Percentiles rank a stretch among this genome's conserved stretches.
phyloP scores from a whole-genome alignment of 2,113 vertebrate genomes.

The Python bivittatus region DNA sequence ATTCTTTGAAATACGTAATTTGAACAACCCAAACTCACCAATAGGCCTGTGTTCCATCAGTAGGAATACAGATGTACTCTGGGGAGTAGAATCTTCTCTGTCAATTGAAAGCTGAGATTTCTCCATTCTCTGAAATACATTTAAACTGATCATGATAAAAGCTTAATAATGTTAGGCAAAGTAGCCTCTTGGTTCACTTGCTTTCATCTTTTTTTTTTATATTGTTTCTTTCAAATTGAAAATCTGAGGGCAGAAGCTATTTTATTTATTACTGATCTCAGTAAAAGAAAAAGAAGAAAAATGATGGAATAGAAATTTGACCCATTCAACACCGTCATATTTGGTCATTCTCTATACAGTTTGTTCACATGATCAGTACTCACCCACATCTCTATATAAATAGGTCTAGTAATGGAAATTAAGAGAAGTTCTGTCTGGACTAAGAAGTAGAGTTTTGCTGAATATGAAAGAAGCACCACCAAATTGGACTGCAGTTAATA shows the following conservation, averaged over 20 bases:
- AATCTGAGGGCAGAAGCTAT: neutral
- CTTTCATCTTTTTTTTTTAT: neutral
- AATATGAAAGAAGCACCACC: neutral
- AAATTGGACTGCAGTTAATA: neutral
- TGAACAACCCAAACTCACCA: neutral
- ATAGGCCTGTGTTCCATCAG: neutral
- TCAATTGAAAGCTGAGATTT: neutral
- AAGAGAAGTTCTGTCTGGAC: neutral
- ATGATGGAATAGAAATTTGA: neutral
- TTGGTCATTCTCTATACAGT: neutral
- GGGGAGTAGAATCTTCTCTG: neutral
- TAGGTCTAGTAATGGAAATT: neutral
- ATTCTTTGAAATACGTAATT: neutral
- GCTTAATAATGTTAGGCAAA: neutral
- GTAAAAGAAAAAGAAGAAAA: neutral
- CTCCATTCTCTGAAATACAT: neutral
- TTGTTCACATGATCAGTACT: neutral
- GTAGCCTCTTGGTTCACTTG: neutral
- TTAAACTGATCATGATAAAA: neutral
- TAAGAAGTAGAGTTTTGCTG: neutral
- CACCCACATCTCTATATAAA: neutral
- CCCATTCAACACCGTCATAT: neutral
- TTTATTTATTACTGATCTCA: neutral
- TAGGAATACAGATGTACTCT: neutral
- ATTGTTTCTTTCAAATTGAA: neutral